Base-by-base conservation (phyloP, 2,797 vertebrate genomes). In the Protosalanx chinensis region DNA sequence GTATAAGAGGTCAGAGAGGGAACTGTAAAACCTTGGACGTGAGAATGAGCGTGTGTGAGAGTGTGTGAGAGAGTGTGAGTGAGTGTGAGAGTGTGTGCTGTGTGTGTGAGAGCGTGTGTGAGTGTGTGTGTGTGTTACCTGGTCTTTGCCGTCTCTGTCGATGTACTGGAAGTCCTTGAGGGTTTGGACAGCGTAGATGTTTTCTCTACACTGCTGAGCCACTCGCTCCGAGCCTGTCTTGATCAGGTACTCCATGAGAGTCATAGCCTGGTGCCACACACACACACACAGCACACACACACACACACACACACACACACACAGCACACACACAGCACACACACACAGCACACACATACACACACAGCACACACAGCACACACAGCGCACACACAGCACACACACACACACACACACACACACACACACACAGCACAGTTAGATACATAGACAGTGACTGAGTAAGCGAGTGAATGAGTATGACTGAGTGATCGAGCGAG, bases 131-230 rank as follows among this genome's bases (percentile, higher is more conserved):
- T 67, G 67, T 76, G 74, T 70, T 90, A 94, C 93, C 93, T 97
- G 96, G 88, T 97, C 96, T 84, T 97, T 97, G 84, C 96, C 95
- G 0, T 97, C 96, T 0, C 96, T 89, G 88, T 97, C 96, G 76
- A 97, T 95, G 41, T 93, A 97, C 84, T 97, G 96, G 83, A 97
- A 97, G 84, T 97, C 96, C 87, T 97, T 97, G 64, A 97, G 91
- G 1, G 96, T 97, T 88, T 97, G 96, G 76, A 97, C 95, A 10
- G 96, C 95, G 0, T 96, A 97, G 78, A 97, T 97, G 85, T 97
- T 97, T 87, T 97, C 96, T 86, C 95, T 88, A 88, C 96, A 97
- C 85, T 97, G 96, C 78, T 97, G 96, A 1, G 96, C 95, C 51
- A 97, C 96, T 0, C 96, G 93, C 89, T 97, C 96, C 15, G 96